Evolutionary conservation across 2,888 invertebrate species (phyloP).

Genomic region (Drosophila pseudotakahashii): DNA sequence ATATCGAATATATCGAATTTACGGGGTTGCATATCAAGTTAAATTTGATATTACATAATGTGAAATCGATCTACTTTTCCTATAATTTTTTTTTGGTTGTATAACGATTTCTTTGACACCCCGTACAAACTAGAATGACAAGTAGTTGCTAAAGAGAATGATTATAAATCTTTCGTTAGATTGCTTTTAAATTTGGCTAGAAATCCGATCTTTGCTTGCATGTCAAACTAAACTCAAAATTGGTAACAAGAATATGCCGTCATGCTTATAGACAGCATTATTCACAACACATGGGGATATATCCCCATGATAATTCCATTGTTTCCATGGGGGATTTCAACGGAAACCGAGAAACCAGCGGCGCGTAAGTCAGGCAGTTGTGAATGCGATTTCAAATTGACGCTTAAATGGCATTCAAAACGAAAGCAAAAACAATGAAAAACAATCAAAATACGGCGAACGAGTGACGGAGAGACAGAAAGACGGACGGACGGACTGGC

Average conservation of each 20-base stretch:
- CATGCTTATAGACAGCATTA: constrained; percentile 36
- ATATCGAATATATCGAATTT: too few relatives aligned
- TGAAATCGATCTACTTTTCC: too few relatives aligned
- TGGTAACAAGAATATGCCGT: constrained; percentile 46
- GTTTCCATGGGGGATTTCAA: constrained; percentile 42
- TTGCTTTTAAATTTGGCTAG: not conserved
- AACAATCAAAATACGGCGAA: constrained; percentile 47
- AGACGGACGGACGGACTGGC: not conserved
- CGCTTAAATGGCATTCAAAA: constrained; percentile 71
- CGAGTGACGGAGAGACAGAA: constrained; percentile 21
- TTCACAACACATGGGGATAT: not conserved
- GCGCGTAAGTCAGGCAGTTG: constrained; percentile 72
- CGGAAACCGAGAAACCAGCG: constrained; percentile 47
- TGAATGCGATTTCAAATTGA: constrained; percentile 67
- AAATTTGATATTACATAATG: too few relatives aligned
- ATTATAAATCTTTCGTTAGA: not conserved
- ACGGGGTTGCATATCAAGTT: too few relatives aligned
- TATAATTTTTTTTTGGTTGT: too few relatives aligned
- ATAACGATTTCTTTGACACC: too few relatives aligned
- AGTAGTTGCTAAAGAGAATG: not conserved
- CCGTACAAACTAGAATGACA: not conserved
- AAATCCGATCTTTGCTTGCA: constrained; percentile 18
- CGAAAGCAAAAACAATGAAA: constrained; percentile 46
- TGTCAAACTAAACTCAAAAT: constrained; percentile 5
- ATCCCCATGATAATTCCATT: constrained; percentile 41